phyloP scores from a whole-genome alignment of 2,113 vertebrate species.

The Etia nguti region DNA sequence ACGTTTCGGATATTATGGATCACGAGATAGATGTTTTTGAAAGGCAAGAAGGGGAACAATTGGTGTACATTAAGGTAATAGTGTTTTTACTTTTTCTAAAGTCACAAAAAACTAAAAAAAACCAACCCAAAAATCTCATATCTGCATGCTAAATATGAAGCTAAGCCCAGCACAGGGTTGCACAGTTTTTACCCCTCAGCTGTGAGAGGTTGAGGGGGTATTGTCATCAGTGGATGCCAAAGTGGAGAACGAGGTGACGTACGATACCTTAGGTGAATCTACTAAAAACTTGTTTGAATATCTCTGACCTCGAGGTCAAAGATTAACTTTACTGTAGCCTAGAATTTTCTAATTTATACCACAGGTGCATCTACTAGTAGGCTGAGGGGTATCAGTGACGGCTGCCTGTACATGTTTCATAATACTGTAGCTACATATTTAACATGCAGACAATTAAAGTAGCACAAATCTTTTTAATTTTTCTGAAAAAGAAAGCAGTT shows the following conservation, averaged over 20 bases:
- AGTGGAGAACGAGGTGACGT: neutral
- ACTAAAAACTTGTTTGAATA: neutral
- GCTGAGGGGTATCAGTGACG: neutral
- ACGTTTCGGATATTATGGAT: slow-evolving; percentile 71
- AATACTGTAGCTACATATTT: neutral
- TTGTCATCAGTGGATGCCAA: neutral
- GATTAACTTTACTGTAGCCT: neutral
- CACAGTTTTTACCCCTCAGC: neutral
- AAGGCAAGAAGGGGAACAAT: slow-evolving; percentile 70
- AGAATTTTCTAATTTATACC: neutral
- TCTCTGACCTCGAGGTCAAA: neutral
- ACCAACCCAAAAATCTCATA: neutral
- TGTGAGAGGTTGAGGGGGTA: neutral
- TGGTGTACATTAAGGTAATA: slow-evolving; percentile 81
- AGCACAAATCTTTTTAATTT: neutral
- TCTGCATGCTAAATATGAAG: neutral
- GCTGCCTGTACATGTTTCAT: neutral
- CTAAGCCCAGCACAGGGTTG: neutral
- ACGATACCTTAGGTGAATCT: neutral
- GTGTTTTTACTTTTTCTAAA: neutral
- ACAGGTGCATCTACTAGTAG: neutral
- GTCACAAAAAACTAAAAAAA: neutral
- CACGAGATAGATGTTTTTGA: slow-evolving; percentile 77
- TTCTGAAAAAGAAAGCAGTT: neutral
- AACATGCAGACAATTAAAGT: neutral